phyloP scores from a whole-genome alignment of 64 coral and sea anemone species.

The Stylophora pistillata region DNA sequence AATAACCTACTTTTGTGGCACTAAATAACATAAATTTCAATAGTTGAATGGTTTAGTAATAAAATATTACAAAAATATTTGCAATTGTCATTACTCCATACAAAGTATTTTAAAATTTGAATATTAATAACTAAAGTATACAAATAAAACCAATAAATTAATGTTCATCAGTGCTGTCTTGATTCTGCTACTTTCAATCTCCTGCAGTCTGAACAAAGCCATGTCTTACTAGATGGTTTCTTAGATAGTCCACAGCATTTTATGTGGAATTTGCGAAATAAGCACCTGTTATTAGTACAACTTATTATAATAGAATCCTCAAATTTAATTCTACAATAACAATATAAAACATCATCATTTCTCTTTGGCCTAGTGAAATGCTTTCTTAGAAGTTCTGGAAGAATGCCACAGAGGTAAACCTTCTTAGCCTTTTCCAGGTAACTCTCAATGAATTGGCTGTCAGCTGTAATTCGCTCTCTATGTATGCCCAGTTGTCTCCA shows the following conservation, averaged over 20 bases:
- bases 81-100: too few relatives aligned
- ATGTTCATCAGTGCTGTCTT: too few relatives aligned
- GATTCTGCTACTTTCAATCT: not conserved
- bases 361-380: slow-evolving; percentile 44
- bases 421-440: slow-evolving; percentile 60
- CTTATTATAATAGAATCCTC: slow-evolving; percentile 40
- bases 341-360: slow-evolving; percentile 16
- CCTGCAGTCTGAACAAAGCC: slow-evolving; percentile 18
- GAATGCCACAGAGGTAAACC: slow-evolving; percentile 56
- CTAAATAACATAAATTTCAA: too few relatives aligned
- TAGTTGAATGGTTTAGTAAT: too few relatives aligned
- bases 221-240: not conserved
- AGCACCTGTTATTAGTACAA: not conserved
- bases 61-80: too few relatives aligned
- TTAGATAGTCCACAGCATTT: slow-evolving; percentile 22
- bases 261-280: slow-evolving; percentile 36
- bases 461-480: slow-evolving; percentile 49
- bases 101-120: too few relatives aligned
- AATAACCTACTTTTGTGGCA: too few relatives aligned
- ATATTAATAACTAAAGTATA: too few relatives aligned
- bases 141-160: too few relatives aligned
- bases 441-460: slow-evolving; percentile 38
- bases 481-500: slow-evolving; percentile 51
- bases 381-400: slow-evolving; percentile 67
- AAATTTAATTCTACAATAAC: slow-evolving; percentile 13